Percentiles rank a stretch among this genome's conserved stretches.
Evolutionary conservation across 2,113 vertebrate species (phyloP).

Genomic region (Macaca mulatta): DNA sequence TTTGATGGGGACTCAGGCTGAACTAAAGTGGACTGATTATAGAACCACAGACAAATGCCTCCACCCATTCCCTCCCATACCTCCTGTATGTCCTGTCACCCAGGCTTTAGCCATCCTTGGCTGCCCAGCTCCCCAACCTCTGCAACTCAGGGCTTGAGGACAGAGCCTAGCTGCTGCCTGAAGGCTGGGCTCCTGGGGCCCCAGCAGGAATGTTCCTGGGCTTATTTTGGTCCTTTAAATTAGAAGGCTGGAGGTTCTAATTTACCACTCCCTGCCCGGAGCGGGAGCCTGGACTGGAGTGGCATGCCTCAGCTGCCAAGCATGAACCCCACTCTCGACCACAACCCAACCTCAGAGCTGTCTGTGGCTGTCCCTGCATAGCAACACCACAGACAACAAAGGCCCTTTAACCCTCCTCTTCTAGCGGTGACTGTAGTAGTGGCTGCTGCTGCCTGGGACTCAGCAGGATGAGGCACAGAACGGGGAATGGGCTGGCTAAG

Average conservation of each 20-base stretch:
- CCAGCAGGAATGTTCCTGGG: constrained; percentile 22
- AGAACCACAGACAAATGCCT: not conserved
- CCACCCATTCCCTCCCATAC: not conserved
- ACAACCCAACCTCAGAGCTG: constrained; percentile 66
- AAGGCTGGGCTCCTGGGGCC: not conserved
- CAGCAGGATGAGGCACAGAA: not conserved
- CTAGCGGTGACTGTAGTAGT: not conserved
- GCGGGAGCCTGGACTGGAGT: constrained; percentile 46
- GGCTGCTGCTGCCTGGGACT: not conserved
- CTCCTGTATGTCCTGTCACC: not conserved
- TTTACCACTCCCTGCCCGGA: constrained; percentile 47
- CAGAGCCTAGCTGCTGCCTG: not conserved
- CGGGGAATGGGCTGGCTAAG: not conserved
- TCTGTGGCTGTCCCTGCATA: constrained; percentile 57
- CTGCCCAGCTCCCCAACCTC: not conserved
- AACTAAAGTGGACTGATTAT: not conserved
- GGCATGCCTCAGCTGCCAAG: constrained; percentile 53
- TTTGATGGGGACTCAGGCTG: not conserved
- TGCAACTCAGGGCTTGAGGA: not conserved
- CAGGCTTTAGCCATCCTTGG: not conserved
- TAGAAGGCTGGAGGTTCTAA: constrained; percentile 60
- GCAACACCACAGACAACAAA: constrained; percentile 62
- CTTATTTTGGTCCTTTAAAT: constrained; percentile 68
- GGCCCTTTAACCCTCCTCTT: constrained; percentile 29
- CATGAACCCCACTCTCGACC: constrained; percentile 60